Evolutionary conservation across 2,113 vertebrate genomes (phyloP), one percentile per base, ranked within the genome.

Genomic region (Ramphastos sulfuratus): DNA sequence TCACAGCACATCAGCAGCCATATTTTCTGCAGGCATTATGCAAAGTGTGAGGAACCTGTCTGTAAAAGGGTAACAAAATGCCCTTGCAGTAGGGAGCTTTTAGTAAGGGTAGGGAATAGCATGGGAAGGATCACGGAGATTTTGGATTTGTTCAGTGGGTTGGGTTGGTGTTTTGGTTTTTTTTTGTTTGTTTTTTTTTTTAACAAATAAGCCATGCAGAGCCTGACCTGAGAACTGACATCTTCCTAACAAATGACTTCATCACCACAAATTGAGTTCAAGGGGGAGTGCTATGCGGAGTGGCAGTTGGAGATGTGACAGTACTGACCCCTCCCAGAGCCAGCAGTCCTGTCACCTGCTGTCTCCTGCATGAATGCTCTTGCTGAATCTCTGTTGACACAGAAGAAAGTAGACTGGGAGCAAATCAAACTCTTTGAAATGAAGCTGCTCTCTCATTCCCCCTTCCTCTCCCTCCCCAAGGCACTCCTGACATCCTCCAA

Each of bases 361-460:
- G 64, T 89, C 82, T 92, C 69, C 87, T 94, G 89, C 69, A 81
- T 93, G 84, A 93, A 70, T 91, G 85, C 87, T 91, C 42, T 74
- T 56, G 59, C 78, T 85, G 72, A 87, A 95, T 96, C 71, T 63
- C 55, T n/a, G 27, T 18, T 82, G 79, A 92, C 73, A 65, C 18
- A 66, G 67, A 89, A 88, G 58, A 67, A 90, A 91, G 72, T 61
- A 85, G 91, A 74, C 56, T 66, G 46, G 15, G 33, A 63, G 31
- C 52, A 94, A 87, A 85, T 52, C 60, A 85, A 82, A 70, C 18
- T 74, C 58, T 85, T 64, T 56, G 72, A 94, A 85, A 85, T 50
- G 30, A 94, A 94, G 50, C 85, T 91, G 33, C 65, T 92, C 24
- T 89, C 66, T 85, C 24, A 2, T 77, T 92, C 31, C 4, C 21